phyloP scores from a whole-genome alignment of 2,113 vertebrate genomes.

The Pteropus alecto region DNA sequence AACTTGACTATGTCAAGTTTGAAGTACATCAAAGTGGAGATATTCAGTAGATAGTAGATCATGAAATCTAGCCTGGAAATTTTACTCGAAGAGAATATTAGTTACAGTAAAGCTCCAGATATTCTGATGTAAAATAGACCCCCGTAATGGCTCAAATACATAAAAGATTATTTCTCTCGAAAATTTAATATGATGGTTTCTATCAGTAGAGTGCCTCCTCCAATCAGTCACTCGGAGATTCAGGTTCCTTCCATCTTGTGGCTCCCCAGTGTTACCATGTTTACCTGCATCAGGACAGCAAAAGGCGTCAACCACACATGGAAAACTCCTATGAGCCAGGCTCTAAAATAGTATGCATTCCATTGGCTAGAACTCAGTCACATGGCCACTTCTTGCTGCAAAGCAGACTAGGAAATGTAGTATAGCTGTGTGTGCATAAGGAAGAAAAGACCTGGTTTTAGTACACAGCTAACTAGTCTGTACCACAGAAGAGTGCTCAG shows the following conservation, averaged over 20 bases:
- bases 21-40: background rate
- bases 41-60: background rate
- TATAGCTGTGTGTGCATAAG: background rate
- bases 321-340: background rate
- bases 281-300: background rate
- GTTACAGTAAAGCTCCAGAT: background rate
- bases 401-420: background rate
- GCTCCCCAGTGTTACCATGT: background rate
- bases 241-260: background rate
- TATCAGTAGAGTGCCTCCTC: background rate
- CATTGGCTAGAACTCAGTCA: background rate
- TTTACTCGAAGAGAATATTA: background rate
- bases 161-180: background rate
- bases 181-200: background rate
- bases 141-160: background rate
- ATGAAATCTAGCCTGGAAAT: background rate
- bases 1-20: background rate
- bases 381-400: background rate
- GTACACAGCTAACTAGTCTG: background rate
- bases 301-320: background rate
- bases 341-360: background rate
- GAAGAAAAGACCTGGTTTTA: background rate
- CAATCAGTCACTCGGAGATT: background rate
- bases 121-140: background rate
- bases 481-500: background rate